A percentile compares a stretch with the other conserved stretches of the same genome.
Evolutionary conservation across 2,888 invertebrate genomes (phyloP).

Genomic region (Eugnorisma glareosa): DNA sequence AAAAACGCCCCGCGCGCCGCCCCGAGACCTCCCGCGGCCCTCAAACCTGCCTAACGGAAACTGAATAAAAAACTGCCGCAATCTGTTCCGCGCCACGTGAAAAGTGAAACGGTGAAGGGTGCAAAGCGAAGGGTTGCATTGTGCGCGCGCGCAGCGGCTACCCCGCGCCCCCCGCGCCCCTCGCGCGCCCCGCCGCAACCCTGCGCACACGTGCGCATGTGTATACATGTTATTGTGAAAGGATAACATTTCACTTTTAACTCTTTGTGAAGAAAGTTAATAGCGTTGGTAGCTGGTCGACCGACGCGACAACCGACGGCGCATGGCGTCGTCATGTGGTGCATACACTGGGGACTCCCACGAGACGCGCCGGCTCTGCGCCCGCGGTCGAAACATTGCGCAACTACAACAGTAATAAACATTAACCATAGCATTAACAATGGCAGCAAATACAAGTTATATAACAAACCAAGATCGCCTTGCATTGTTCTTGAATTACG

Average conservation of each 20-base stretch:
- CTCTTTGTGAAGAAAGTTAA: slow-evolving; percentile 50
- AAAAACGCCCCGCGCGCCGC: slow-evolving; percentile 71
- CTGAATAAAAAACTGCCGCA: slow-evolving; percentile 77
- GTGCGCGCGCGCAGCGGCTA: slow-evolving; percentile 76
- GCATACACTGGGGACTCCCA: not conserved
- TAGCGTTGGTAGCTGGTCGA: slow-evolving; percentile 32
- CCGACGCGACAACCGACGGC: not conserved
- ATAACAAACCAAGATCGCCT: not conserved
- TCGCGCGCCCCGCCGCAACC: slow-evolving; percentile 56
- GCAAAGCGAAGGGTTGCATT: slow-evolving; percentile 75
- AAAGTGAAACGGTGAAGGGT: slow-evolving; percentile 79
- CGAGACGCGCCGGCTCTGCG: not conserved
- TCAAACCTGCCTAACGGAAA: slow-evolving; percentile 73
- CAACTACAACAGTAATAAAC: not conserved
- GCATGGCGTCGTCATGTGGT: not conserved
- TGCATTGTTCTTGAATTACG: not conserved
- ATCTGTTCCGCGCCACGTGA: slow-evolving; percentile 79
- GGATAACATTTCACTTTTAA: slow-evolving; percentile 77
- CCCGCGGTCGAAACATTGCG: not conserved
- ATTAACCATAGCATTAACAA: not conserved
- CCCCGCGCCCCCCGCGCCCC: slow-evolving; percentile 48
- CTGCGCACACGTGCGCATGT: slow-evolving; percentile 72
- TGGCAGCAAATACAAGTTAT: not conserved
- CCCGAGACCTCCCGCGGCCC: slow-evolving; percentile 64
- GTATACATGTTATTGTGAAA: slow-evolving; percentile 64